A percentile compares a stretch with the other conserved stretches of the same genome.
Evolutionary conservation across 1,140 invertebrate genomes (phyloP).

Genomic region (Hermetia illucens): DNA sequence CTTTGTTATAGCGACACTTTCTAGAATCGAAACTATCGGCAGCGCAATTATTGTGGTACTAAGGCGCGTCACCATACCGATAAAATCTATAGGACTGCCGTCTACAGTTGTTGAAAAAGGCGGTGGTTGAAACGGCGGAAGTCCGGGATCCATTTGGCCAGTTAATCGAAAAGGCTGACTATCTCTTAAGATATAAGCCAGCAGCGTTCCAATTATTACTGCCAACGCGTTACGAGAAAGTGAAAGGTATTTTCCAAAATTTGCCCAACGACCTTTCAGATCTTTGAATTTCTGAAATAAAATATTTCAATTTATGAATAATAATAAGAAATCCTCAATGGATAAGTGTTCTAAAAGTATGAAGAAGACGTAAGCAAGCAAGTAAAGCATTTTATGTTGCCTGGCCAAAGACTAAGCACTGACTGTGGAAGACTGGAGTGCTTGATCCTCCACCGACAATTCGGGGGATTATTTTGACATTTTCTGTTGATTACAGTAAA

Average conservation of each 20-base stretch:
- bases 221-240: conserved; percentile 56
- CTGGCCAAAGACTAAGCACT: too few relatives aligned
- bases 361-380: too few relatives aligned
- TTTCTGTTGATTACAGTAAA: too few relatives aligned
- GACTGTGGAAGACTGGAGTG: too few relatives aligned
- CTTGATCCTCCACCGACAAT: too few relatives aligned
- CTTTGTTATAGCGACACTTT: conserved; percentile 65
- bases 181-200: conserved; percentile 40
- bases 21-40: conserved; percentile 56
- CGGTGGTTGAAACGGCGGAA: conserved; percentile 41
- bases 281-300: conserved; percentile 64
- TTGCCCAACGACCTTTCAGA: conserved; percentile 56
- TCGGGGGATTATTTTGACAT: too few relatives aligned
- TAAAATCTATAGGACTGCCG: conserved; percentile 37
- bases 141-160: conserved; percentile 39
- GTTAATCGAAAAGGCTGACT: too few relatives aligned
- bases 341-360: conserved; percentile 42
- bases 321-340: background rate
- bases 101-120: conserved; percentile 39
- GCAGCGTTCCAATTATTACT: conserved; percentile 46
- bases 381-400: too few relatives aligned
- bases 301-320: too few relatives aligned
- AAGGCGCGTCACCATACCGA: conserved; percentile 40
- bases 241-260: conserved; percentile 73
- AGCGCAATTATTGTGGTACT: conserved; percentile 46